Percentiles rank a stretch among this genome's conserved stretches.
Evolutionary conservation across 2,888 invertebrate genomes (phyloP).

Genomic region (Rhopalosiphum nymphaeae): DNA sequence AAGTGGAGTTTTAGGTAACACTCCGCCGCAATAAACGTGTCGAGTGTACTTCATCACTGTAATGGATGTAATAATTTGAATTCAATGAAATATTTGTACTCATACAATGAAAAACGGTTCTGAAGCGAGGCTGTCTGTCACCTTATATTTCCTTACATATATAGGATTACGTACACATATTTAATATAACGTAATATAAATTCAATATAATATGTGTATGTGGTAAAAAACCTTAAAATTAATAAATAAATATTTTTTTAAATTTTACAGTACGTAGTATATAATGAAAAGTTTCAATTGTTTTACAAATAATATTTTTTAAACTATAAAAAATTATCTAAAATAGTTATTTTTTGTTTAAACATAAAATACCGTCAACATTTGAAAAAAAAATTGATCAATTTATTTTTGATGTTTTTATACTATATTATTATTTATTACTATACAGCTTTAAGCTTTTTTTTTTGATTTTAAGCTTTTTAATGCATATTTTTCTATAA

Average conservation of each 20-base stretch:
- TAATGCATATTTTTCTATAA: not conserved
- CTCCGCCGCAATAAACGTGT: not conserved
- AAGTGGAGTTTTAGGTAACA: not conserved
- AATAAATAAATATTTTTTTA: no score
- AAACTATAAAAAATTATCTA: no score
- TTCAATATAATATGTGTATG: no score
- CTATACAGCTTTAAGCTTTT: no score
- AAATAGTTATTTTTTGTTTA: not conserved
- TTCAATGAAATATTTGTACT: not conserved
- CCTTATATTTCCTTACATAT: no score
- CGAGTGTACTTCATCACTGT: not conserved
- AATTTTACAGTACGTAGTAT: no score
- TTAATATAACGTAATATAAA: no score
- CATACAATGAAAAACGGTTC: not conserved
- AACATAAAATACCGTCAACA: not conserved
- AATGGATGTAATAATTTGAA: not conserved
- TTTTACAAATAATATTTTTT: no score
- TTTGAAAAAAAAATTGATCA: not conserved
- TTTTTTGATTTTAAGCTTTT: not conserved
- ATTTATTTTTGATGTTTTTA: not conserved
- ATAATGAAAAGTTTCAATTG: no score
- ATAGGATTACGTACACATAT: no score
- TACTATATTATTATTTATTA: no score
- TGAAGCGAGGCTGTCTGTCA: not conserved
- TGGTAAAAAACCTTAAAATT: no score